Base-by-base conservation (phyloP, 1,140 invertebrate species). In the Apolygus lucorum region DNA sequence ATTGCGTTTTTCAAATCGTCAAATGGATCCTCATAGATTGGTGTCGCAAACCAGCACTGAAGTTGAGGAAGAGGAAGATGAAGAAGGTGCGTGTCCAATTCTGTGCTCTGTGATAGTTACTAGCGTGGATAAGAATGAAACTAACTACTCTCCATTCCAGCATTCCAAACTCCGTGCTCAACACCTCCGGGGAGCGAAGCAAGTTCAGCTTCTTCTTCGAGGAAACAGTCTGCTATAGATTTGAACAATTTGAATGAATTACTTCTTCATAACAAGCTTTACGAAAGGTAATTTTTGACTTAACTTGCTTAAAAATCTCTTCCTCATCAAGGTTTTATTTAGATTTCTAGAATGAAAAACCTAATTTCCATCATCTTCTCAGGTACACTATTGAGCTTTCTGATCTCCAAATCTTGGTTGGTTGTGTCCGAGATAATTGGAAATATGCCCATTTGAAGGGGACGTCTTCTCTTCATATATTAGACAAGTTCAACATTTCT, bases 401-500 rank as follows among this genome's bases (percentile, higher is more conserved):
- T 22, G 92, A 95, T 75, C 80, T 96, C 68, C 93, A 96, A 80
- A 87, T 98, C 27, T 78, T 98, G 64, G 88, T 95, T 28, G 92
- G 91, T 0, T 87, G 88, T 76, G 88, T 90, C 1, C 88, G 89
- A 73, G 93, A 96, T 74, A 92, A 94, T 78, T 95, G 92, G 90
- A 88, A 90, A 74, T 89, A 91, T 76, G 91, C 92, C 0, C 87
- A 93, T 76, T 84, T 88, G 1, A 88, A 91, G 78, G 89, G 89
- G 13, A 90, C 88, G 11, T 92, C 91, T 0, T 87, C 84, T 25
- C 81, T 96, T 71, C 94, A 98, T 75, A 84, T 97, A 13, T 78
- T 98, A 22, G 93, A 98, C 77, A 84, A 91, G 74, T 96, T 97
- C 76, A 95, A 88, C 75, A 96, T 97, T 74, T 90, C 88, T 4